Base-by-base conservation (phyloP, 2,888 invertebrate species). In the Idaea aversata region DNA sequence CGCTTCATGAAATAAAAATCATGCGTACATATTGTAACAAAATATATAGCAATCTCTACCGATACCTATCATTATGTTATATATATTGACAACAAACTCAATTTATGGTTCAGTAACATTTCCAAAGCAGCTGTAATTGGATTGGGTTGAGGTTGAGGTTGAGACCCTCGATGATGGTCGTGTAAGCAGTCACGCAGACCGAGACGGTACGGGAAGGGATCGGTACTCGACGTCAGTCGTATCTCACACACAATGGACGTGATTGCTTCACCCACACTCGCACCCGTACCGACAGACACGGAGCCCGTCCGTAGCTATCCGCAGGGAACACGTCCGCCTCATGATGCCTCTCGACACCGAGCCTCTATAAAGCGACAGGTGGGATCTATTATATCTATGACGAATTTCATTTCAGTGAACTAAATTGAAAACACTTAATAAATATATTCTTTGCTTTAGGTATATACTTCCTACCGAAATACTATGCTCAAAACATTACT, bases 211-310 rank as follows among this genome's bases (percentile, higher is more conserved):
- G 58, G 6, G 38, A 38, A 38, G 38, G 38, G 38, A 38, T n/a
- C n/a, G n/a, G n/a, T n/a, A n/a, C n/a, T 38, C 38, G 38, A 4
- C 38, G 38, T 38, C 38, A 38, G 7, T 38, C 38, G 38, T 38
- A 58, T 16, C n/a, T n/a, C n/a, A n/a, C n/a, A n/a, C 59, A 59
- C 59, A 59, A 59, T 59, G 59, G 13, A 34, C 5, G 25, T 59
- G 59, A 59, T 59, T 59, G 59, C 25, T 7, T 13, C 7, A n/a
- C 15, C 58, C 34, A 4, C 59, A 25, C 25, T n/a, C n/a, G n/a
- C n/a, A n/a, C 16, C 25, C 34, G 59, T 34, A 34, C 59, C 16
- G 7, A 25, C 59, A 58, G 10, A 59, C 59, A 59, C 25, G 34
- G 10, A 13, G 59, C 5, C 58, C 3, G 34, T 59, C 59, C 10